phyloP scores from a whole-genome alignment of 2,797 vertebrate genomes.

The Cuniculus paca region DNA sequence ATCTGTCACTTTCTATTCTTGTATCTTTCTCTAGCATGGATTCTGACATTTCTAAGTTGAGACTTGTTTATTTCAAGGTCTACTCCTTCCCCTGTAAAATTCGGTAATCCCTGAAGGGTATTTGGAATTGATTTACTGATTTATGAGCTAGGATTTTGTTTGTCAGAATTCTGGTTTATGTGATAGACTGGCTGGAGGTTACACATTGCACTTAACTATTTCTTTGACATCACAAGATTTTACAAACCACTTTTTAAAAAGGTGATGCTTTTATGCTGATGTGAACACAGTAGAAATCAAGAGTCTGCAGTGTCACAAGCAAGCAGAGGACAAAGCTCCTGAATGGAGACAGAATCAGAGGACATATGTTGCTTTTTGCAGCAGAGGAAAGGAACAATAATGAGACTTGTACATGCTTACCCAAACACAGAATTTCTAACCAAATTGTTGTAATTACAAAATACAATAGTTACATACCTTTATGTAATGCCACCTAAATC shows the following conservation, averaged over 20 bases:
- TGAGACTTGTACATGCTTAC: background rate
- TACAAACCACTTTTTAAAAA: background rate
- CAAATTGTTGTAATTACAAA: background rate
- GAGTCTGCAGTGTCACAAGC: background rate
- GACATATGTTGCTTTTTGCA: background rate
- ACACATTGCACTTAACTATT: background rate
- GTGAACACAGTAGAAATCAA: background rate
- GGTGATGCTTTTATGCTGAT: background rate
- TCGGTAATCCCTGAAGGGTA: background rate
- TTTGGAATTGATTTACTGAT: background rate
- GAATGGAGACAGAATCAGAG: accelerated
- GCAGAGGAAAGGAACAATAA: background rate
- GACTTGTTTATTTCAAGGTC: background rate
- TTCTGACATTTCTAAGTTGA: background rate
- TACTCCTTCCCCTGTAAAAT: background rate
- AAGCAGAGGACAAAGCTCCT: background rate
- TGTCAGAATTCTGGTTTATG: background rate
- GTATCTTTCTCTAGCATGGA: background rate
- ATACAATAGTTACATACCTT: background rate
- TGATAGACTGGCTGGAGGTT: background rate
- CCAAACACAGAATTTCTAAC: background rate
- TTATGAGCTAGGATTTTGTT: background rate
- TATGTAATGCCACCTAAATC: background rate
- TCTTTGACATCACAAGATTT: background rate
- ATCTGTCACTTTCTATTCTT: background rate